Conservation (phyloP, 53 echinoderm and acorn worm genomes). For the Crossaster papposus region DNA sequence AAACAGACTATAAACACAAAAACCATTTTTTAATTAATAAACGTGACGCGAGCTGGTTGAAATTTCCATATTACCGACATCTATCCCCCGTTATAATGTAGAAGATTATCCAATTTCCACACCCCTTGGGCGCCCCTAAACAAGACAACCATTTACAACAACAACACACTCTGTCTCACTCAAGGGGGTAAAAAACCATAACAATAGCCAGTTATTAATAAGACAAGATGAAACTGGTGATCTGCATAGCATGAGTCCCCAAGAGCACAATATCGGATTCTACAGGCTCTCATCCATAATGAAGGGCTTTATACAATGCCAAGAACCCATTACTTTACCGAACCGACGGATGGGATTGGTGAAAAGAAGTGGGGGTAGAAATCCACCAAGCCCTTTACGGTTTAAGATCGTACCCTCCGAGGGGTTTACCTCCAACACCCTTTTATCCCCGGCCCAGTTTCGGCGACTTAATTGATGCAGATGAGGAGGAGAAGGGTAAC, state of each 20-base stretch:
- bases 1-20: neutral
- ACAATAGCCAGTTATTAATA: slow-evolving; percentile 35
- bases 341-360: neutral
- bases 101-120: slow-evolving; percentile 51
- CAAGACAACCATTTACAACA: slow-evolving; percentile 41
- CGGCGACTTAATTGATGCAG: slow-evolving; percentile 54
- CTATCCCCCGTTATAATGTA: slow-evolving; percentile 18
- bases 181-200: slow-evolving; percentile 3
- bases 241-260: slow-evolving; percentile 57
- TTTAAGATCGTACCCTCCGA: neutral
- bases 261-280: slow-evolving; percentile 44
- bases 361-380: neutral
- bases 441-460: slow-evolving; percentile 47
- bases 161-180: slow-evolving; percentile 26
- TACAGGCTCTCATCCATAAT: slow-evolving; percentile 16
- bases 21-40: neutral
- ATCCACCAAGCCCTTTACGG: neutral
- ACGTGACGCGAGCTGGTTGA: neutral
- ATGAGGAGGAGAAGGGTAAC: slow-evolving; percentile 9
- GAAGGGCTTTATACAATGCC: slow-evolving; percentile 2
- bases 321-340: slow-evolving; percentile 25
- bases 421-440: neutral
- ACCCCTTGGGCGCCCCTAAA: slow-evolving; percentile 22
- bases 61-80: neutral
- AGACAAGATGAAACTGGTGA: slow-evolving; percentile 52